These are phyloP conservation scores for Myrmophylax atrothorax DNA, from an alignment of 2,113 vertebrate genomes.

Conservation along the genomic window DNA sequence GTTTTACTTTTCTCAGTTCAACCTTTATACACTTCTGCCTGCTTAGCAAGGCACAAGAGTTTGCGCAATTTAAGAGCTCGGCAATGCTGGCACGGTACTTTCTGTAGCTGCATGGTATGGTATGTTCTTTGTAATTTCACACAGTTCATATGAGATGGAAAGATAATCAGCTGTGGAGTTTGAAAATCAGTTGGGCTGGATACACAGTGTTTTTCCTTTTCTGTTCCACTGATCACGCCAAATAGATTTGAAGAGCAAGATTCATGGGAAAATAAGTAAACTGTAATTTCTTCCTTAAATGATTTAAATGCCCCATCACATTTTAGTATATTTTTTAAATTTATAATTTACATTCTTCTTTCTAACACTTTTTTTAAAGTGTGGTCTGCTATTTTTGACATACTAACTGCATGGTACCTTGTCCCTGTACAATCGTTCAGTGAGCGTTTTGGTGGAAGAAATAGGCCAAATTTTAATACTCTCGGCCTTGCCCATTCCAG, in stretches of 20 bases:
- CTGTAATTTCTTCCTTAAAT: background rate
- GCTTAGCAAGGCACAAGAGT: background rate
- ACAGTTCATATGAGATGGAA: background rate
- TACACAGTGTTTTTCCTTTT: background rate
- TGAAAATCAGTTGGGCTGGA: background rate
- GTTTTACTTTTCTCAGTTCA: background rate
- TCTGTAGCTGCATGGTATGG: background rate
- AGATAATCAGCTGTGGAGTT: background rate
- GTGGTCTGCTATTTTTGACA: background rate
- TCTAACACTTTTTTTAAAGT: background rate
- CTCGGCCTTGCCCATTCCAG: slow-evolving; percentile 44
- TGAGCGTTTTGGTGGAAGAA: slow-evolving; percentile 15
- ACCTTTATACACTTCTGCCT: background rate
- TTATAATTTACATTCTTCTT: background rate
- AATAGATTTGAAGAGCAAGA: background rate
- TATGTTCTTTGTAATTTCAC: background rate
- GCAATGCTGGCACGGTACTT: background rate
- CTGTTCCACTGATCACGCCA: background rate
- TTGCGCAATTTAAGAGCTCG: background rate
- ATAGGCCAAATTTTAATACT: slow-evolving; percentile 61
- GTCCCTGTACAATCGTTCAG: background rate
- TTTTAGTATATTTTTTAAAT: background rate
- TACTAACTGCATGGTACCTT: background rate
- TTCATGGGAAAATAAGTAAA: background rate
- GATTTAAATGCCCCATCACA: background rate